A percentile compares a stretch with the other conserved stretches of the same genome.
Evolutionary conservation across 2,797 vertebrate species (phyloP).

Genomic region (Rhyacichthys aspro): DNA sequence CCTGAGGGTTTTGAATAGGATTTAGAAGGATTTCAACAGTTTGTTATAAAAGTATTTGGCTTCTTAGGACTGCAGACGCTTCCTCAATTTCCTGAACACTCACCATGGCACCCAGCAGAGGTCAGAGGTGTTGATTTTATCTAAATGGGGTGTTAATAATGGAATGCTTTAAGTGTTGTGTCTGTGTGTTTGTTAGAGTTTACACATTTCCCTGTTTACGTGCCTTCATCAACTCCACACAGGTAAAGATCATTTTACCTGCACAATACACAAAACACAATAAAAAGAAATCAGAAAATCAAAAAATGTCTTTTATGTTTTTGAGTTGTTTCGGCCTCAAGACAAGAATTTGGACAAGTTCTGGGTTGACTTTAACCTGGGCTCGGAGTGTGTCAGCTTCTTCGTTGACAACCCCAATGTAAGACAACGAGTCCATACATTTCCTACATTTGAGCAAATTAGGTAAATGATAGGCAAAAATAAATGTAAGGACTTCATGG

Average conservation of each 20-base stretch:
- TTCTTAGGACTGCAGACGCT: slow-evolving; percentile 87
- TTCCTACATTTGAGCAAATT: no score
- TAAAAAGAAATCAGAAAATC: neutral
- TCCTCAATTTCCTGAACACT: slow-evolving; percentile 89
- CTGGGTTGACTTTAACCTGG: slow-evolving; percentile 93
- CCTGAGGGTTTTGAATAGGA: neutral
- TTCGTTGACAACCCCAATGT: slow-evolving; percentile 87
- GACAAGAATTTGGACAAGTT: slow-evolving; percentile 89
- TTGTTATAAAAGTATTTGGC: neutral
- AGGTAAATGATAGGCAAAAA: no score
- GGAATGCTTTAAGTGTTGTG: neutral
- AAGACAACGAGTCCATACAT: no score
- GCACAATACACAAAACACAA: neutral
- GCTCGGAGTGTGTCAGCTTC: slow-evolving; percentile 87
- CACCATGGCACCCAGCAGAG: slow-evolving; percentile 80
- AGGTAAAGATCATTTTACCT: slow-evolving; percentile 81
- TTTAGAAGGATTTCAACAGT: no score
- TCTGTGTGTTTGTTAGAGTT: slow-evolving; percentile 77
- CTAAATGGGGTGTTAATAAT: neutral
- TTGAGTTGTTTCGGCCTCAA: slow-evolving; percentile 84
- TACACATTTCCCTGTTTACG: slow-evolving; percentile 86
- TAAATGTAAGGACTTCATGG: no score
- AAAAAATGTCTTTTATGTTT: neutral
- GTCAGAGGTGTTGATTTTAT: slow-evolving; percentile 61
- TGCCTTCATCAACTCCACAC: slow-evolving; percentile 81